These are phyloP conservation scores for Stomatorhinus ivindoensis DNA, from an alignment of 2,113 vertebrate species.

Conservation along the genomic window DNA sequence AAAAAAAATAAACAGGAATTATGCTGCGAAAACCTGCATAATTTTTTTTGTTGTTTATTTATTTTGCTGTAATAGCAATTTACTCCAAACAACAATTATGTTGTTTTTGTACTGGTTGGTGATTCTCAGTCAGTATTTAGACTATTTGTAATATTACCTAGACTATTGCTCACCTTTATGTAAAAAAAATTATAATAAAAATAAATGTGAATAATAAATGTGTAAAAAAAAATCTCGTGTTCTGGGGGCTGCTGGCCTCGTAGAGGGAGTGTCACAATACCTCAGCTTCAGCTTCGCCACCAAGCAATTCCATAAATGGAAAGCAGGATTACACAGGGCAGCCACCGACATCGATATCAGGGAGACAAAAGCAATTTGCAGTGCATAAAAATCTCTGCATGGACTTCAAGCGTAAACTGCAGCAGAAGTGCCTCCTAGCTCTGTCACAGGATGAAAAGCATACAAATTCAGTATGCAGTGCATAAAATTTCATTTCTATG, in stretches of 20 bases:
- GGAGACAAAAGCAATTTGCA: background rate
- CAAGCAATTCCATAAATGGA: background rate
- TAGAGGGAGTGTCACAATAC: background rate
- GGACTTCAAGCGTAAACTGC: background rate
- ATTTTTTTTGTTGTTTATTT: background rate
- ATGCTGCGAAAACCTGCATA: background rate
- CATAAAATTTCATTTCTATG: background rate
- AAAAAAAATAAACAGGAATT: background rate
- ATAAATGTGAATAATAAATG: no score
- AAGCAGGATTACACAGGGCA: background rate
- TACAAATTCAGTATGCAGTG: background rate
- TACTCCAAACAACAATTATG: background rate
- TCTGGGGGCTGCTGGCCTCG: background rate
- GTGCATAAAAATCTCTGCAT: background rate
- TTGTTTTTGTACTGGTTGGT: background rate
- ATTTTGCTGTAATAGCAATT: background rate
- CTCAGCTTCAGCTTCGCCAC: background rate
- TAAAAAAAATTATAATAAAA: no score
- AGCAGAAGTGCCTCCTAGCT: background rate
- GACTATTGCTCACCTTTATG: background rate
- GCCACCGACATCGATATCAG: background rate
- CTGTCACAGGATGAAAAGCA: background rate
- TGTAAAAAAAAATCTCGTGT: no score
- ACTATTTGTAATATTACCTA: background rate
- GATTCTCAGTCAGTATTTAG: background rate